Percentiles rank a stretch among this genome's conserved stretches.
phyloP scores from a whole-genome alignment of 2,113 vertebrate genomes.

The Falco punctatus region DNA sequence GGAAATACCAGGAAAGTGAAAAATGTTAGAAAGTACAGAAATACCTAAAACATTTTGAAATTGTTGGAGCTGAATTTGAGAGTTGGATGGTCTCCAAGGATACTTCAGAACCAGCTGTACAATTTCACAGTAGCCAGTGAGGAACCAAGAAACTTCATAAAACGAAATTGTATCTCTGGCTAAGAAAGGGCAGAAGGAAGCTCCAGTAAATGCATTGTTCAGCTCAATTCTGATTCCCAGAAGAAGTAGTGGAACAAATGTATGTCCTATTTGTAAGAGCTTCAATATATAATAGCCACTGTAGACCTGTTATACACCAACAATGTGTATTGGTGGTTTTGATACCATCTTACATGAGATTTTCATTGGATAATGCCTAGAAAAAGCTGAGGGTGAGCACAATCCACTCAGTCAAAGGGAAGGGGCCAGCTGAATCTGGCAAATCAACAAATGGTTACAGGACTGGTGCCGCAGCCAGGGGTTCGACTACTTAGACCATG shows the following conservation, averaged over 20 bases:
- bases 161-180: background rate
- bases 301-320: background rate
- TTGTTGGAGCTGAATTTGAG: background rate
- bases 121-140: background rate
- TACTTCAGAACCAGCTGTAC: background rate
- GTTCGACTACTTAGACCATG: background rate
- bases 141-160: background rate
- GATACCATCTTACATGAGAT: background rate
- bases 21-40: background rate
- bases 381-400: background rate
- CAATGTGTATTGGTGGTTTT: background rate
- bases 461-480: background rate
- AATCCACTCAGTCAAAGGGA: background rate
- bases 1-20: background rate
- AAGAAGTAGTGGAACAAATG: background rate
- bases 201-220: background rate
- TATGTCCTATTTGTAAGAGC: background rate
- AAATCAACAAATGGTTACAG: background rate
- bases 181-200: background rate
- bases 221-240: background rate
- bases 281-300: background rate
- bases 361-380: background rate
- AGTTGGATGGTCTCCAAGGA: background rate
- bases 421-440: background rate
- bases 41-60: background rate